These are phyloP conservation scores for Aethes cnicana DNA, from an alignment of 2,888 invertebrate species.

Conservation along the genomic window DNA sequence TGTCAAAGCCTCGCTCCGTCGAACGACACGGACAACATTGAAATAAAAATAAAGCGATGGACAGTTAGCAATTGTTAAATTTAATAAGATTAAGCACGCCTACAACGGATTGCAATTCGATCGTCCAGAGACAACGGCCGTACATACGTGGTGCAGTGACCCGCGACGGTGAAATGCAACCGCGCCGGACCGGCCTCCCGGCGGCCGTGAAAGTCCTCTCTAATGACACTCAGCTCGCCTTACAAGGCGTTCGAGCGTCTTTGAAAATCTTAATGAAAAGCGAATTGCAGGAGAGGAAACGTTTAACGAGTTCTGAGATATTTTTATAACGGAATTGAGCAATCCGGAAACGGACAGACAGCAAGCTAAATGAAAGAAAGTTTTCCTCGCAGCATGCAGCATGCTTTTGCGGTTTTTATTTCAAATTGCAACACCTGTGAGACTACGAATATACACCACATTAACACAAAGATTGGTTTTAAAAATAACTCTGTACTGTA, in stretches of 20 bases:
- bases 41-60: conserved; percentile 19
- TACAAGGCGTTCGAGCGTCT: conserved; percentile 35
- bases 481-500: conserved; percentile 10
- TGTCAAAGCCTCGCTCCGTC: conserved; percentile 50
- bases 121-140: background rate
- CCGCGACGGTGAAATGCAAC: conserved; percentile 67
- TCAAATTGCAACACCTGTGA: too few relatives aligned
- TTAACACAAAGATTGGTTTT: background rate
- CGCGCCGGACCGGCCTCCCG: conserved; percentile 50
- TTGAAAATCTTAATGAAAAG: conserved; percentile 30
- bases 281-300: conserved; percentile 21
- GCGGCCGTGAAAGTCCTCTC: conserved; percentile 71
- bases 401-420: too few relatives aligned
- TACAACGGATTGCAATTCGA: background rate
- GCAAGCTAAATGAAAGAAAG: too few relatives aligned
- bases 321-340: background rate
- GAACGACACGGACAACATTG: conserved; percentile 34
- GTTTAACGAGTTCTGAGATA: conserved; percentile 6
- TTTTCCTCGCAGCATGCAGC: too few relatives aligned
- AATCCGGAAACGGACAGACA: background rate
- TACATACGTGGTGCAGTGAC: conserved; percentile 61
- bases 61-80: too few relatives aligned
- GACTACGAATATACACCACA: too few relatives aligned
- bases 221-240: conserved; percentile 60
- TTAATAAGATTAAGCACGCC: too few relatives aligned